Evolutionary conservation across 2,888 invertebrate genomes (phyloP), one percentile per base, ranked within the genome.

Genomic region (Acleris sparsana): DNA sequence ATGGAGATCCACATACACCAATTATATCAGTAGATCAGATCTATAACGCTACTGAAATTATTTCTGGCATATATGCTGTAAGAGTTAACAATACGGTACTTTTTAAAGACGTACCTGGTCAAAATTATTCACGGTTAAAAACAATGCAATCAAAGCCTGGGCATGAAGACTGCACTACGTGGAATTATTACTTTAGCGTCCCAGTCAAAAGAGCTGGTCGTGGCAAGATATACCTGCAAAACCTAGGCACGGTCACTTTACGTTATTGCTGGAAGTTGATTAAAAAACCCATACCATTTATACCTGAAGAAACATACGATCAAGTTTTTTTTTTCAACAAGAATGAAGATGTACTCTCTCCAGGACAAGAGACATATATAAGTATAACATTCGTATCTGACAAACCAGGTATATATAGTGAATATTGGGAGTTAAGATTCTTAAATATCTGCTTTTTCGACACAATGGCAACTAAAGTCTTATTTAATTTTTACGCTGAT

Each of bases 241-340:
- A 94, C 72, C 82, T 90, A 7, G 94, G 94, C n/a, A 92, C 91
- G 13, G 86, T 87, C 0, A 77, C 88, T 5, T 73, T 94, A 11
- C 80, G 85, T 64, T 93, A 93, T 74, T 88, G 89, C 63, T 94
- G 94, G 94, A 88, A 87, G 68, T 86, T 81, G 75, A 73, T 90
- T 16, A 85, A 80, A 67, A 79, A 75, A 53, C 68, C 80, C 0
- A 79, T 88, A 39, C 82, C 80, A 3, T 81, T 82, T 44, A 83
- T 89, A 71, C 83, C 86, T 4, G 86, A 87, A 65, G 81, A 80
- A 52, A 72, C 70, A 43, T 79, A 75, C 62, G 85, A 81, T 51
- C 92, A 87, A 75, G 85, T 85, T 0, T 95, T 94, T 74, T 94
- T 88, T 75, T 94, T 94, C 68, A 90, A 94, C 65, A 94, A 94